Percentiles rank a stretch among this genome's conserved stretches.
These are phyloP conservation scores for Teinopalpus imperialis DNA, from an alignment of 2,888 invertebrate genomes.

Conservation along the genomic window DNA sequence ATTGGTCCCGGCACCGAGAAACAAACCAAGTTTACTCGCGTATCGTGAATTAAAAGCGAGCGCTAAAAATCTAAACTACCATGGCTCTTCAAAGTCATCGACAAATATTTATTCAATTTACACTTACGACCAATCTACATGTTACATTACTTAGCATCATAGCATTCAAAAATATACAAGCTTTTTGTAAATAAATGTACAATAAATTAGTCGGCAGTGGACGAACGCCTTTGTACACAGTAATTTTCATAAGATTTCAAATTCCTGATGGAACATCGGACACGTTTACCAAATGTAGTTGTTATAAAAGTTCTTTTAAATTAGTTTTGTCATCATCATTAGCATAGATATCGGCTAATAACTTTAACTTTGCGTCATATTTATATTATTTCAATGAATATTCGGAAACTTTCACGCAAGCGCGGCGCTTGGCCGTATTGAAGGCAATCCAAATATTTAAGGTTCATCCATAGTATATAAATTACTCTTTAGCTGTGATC, in stretches of 20 bases:
- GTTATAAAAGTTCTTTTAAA: not conserved
- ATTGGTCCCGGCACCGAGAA: no score
- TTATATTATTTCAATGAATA: slow-evolving; percentile 8
- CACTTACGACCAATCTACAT: no score
- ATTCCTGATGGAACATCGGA: not conserved
- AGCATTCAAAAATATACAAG: no score
- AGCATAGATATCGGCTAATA: slow-evolving; percentile 20
- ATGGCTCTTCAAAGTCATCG: no score
- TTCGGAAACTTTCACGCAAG: not conserved
- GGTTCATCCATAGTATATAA: not conserved
- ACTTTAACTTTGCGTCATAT: slow-evolving; percentile 9
- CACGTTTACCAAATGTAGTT: not conserved
- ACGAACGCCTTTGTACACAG: not conserved
- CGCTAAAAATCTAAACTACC: no score
- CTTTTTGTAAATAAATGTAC: no score
- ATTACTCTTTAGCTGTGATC: not conserved
- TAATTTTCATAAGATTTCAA: slow-evolving; percentile 5
- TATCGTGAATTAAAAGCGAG: no score
- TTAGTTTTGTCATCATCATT: not conserved
- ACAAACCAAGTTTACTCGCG: no score
- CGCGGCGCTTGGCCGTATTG: not conserved
- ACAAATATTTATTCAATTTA: no score
- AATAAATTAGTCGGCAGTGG: not conserved
- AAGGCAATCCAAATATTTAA: not conserved
- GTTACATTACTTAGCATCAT: no score